These are phyloP conservation scores for Pristionchus maxplancki DNA, from an alignment of 2,888 invertebrate species.

Conservation along the genomic window DNA sequence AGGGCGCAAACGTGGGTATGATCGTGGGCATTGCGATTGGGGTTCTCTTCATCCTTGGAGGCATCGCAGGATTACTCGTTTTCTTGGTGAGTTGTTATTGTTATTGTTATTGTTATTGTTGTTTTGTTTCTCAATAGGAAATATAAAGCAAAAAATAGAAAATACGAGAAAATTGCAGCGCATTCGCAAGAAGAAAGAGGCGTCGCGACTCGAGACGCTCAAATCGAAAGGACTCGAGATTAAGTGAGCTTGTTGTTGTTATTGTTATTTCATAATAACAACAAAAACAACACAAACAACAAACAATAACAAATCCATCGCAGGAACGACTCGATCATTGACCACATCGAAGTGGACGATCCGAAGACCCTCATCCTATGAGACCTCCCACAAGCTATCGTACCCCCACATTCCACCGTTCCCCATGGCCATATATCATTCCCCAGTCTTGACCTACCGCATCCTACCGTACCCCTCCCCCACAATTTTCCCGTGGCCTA, in stretches of 20 bases:
- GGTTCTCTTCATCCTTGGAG: not conserved
- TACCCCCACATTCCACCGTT: no score
- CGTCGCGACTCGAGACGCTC: not conserved
- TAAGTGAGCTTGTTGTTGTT: not conserved
- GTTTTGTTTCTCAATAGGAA: no score
- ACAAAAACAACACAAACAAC: no score
- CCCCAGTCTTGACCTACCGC: no score
- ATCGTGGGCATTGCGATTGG: not conserved
- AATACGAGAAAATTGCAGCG: not conserved
- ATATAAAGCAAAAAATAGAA: no score
- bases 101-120: not conserved
- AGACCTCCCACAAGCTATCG: not conserved
- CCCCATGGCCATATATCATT: no score
- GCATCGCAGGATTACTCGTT: not conserved
- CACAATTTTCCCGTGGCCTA: no score
- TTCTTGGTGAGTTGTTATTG: not conserved
- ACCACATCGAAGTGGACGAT: not conserved
- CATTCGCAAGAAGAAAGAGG: not conserved
- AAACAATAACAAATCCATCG: not conserved
- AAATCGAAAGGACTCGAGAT: constrained; percentile 8
- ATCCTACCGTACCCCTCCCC: no score
- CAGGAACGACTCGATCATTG: constrained; percentile 30
- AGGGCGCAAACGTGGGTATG: not conserved
- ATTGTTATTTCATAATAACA: not conserved
- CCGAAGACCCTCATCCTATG: not conserved